Conservation (phyloP, 2,888 invertebrate genomes). For the Campoletis raptor region DNA sequence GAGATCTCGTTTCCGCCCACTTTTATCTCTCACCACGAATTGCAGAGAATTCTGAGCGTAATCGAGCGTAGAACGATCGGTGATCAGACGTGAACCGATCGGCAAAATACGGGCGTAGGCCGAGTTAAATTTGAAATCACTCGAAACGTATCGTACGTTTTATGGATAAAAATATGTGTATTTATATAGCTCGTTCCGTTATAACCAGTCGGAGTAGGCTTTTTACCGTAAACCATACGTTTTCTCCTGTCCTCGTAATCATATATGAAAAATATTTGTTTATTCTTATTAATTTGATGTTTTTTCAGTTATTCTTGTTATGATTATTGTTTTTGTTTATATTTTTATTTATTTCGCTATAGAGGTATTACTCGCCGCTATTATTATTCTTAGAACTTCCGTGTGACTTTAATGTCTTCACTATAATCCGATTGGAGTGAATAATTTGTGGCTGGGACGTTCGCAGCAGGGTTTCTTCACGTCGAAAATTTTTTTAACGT, state of each 20-base stretch:
- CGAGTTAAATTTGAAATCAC: slow-evolving; percentile 55
- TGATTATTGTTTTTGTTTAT: background rate
- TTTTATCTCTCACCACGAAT: slow-evolving; percentile 17
- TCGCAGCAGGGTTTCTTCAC: slow-evolving; percentile 46
- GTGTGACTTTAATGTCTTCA: slow-evolving; percentile 55
- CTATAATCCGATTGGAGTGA: slow-evolving; percentile 48
- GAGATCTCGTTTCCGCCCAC: slow-evolving; percentile 68
- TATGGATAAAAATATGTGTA: slow-evolving; percentile 39
- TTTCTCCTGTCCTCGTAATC: background rate
- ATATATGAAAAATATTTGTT: slow-evolving; percentile 7
- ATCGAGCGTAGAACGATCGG: slow-evolving; percentile 5
- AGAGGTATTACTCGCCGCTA: background rate
- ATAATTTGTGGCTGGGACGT: slow-evolving; percentile 49
- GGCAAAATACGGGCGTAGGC: slow-evolving; percentile 48
- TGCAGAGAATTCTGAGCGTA: background rate
- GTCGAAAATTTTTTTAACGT: slow-evolving; percentile 42
- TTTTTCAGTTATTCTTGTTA: background rate
- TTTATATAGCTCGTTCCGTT: slow-evolving; percentile 12
- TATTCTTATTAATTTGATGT: background rate
- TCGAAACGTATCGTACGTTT: slow-evolving; percentile 59
- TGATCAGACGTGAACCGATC: background rate
- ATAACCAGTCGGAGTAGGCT: background rate
- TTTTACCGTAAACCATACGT: background rate
- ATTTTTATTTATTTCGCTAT: background rate
- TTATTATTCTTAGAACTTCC: slow-evolving; percentile 35